Evolutionary conservation across 2,888 invertebrate species (phyloP), one percentile per base, ranked within the genome.

Genomic region (Caradrina clavipalpis): DNA sequence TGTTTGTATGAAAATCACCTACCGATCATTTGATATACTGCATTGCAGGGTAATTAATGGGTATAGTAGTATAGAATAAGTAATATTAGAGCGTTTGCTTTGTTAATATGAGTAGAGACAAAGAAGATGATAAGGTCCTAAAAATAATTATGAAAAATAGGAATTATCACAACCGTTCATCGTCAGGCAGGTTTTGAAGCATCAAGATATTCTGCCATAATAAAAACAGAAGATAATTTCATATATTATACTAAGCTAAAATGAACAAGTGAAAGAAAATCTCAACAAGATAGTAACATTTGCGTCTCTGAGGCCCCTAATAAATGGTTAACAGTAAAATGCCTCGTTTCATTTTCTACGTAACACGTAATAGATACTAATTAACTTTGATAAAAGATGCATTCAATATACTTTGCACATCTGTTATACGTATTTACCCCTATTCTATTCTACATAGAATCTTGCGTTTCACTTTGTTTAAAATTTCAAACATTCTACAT

Each of bases 351-450:
- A 22, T 67, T 53, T 45, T 13, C 6, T 21, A 54, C 13, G 13
- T 50, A 50, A 50, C 5, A 22, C 21, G n/a, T n/a, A n/a, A n/a
- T 15, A 54, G 0, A 19, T 64, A 13, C 22, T 35, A 15, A 19
- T 22, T 26, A 17, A 17, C 31, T n/a, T 53, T 57, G 35, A 58
- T 22, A 19, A 39, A 22, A 35, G n/a, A 66, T 42, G 39, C 55
- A 55, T 21, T 13, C 17, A n/a, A 65, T 55, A 19, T 13, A 2
- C 19, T 39, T 39, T 47, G 10, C 11, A 1, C 6, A 6, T n/a
- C n/a, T n/a, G n/a, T n/a, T n/a, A 31, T 31, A 11, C 22, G 31
- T 4, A 26, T 45, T 31, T 19, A 13, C 17, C 15, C 45, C n/a
- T 21, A 51, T 2, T 19, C 15, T 22, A 19, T 50, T 47, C n/a